These are phyloP conservation scores for Rhagoletis pomonella DNA, from an alignment of 1,140 invertebrate species.

Conservation along the genomic window DNA sequence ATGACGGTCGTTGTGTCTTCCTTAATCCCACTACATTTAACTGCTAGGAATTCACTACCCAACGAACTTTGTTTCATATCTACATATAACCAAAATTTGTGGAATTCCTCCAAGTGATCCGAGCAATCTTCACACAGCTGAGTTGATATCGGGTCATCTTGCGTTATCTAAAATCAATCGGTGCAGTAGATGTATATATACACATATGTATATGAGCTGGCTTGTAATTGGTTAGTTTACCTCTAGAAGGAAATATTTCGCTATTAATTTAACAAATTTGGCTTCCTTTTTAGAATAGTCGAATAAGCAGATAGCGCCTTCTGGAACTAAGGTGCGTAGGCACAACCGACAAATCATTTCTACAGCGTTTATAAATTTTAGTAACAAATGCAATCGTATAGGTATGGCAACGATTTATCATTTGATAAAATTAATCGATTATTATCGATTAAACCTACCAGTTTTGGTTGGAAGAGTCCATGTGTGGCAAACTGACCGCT, in stretches of 20 bases:
- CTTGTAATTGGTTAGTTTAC: conserved; percentile 53
- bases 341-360: conserved; percentile 71
- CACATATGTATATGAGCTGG: not conserved
- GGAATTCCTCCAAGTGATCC: conserved; percentile 66
- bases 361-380: not conserved
- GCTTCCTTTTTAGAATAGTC: not conserved
- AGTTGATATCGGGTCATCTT: conserved; percentile 69
- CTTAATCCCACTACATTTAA: conserved; percentile 64
- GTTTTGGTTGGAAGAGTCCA: too few species aligned
- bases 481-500: too few species aligned
- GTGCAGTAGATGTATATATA: not conserved
- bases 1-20: not conserved
- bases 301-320: conserved; percentile 65
- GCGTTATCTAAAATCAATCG: conserved; percentile 61
- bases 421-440: too few species aligned
- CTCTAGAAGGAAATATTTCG: conserved; percentile 69
- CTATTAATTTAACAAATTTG: conserved; percentile 65
- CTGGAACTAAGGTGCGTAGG: conserved; percentile 64
- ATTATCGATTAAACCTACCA: too few species aligned
- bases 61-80: conserved; percentile 69
- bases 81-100: conserved; percentile 68
- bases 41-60: conserved; percentile 66
- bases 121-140: conserved; percentile 66
- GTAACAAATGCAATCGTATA: not conserved
- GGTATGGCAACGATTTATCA: too few species aligned